Base-by-base conservation (phyloP, 2,888 invertebrate genomes). In the Temnothorax ravouxi region DNA sequence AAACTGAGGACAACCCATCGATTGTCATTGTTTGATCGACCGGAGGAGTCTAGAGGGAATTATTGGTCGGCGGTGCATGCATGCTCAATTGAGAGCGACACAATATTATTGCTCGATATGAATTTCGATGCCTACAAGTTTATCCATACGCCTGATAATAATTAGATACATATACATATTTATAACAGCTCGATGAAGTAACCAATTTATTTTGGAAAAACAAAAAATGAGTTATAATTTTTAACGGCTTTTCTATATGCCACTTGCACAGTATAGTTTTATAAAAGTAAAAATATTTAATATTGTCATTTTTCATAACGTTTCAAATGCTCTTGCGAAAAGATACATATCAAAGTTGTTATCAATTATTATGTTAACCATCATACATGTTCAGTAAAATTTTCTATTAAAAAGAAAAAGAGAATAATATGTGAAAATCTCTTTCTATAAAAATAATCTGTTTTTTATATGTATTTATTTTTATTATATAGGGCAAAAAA, bases 1-100 rank as follows among this genome's bases (percentile, higher is more conserved):
- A 56, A 62, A 64, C 52, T 52, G 38, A 64, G 54, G 34, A 82
- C 44, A 44, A 56, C 44, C 13, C 47, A 82, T 77, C 56, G 64
- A 82, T 76, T 64, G 44, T 76, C 52, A 66, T 79, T 84, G 61
- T 74, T 62, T 79, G 64, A 84, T 80, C 77, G 80, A 85, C 47
- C 34, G 47, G 79, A 79, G 47, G 47, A 69, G 38, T 69, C 69
- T 38, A 67, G 50, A 1, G 75, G 74, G 75, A 86, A 81, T 66
- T 71, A 74, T 3, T 85, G 54, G 67, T n/a, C 41, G 44, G 74
- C 72, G 44, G 29, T 67, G 77, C 21, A 54, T 66, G 76, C 76
- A 76, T 66, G 38, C 29, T 69, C 77, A 69, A 77, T 77, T 77
- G 71, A 69, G 54, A 52, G 67, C 76, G 38, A 66, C 50, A 41